Base-by-base conservation (phyloP, 53 echinoderm and acorn worm species). In the Astropecten irregularis region DNA sequence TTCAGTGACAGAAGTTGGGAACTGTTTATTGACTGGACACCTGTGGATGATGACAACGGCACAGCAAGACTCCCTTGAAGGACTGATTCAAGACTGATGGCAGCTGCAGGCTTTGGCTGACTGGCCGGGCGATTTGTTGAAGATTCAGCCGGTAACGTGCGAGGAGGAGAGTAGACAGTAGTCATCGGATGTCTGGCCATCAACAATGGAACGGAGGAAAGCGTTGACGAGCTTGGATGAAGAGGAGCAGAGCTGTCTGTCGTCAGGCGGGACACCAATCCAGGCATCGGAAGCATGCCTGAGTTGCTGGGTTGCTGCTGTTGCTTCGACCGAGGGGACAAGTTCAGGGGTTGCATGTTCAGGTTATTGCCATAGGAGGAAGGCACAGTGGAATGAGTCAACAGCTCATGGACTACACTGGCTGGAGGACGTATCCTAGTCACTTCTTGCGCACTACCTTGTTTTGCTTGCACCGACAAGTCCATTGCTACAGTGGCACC, bases 251-350 rank as follows among this genome's bases (percentile, higher is more conserved):
- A 2, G 23, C 27, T 23, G 10, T 60, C 60, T 3, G 30, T 0
- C 55, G 31, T n/a, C 59, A 58, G 0, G 20, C 30, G 28, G 35
- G 77, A 77, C n/a, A 59, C 61, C 32, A 77, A 30, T 8, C 60
- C 62, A 30, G 77, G 77, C 40, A 77, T 32, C 1, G 77, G 60
- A 47, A 61, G 77, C 62, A 77, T 44, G 77, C 19, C 77, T 7
- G 60, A 0, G 21, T 61, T 59, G 44, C 51, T 31, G n/a, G 44
- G 47, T 26, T n/a, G 62, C 27, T 10, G 74, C 9, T 49, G 56
- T 38, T 56, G 74, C 30, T 61, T 61, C 9, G 59, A 40, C 38
- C 77, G 77, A 77, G 77, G 77, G 38, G 77, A 77, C 21, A 77
- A 36, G 62, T 77, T 77, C 29, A 77, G 46, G 2, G 77, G 77